Base-by-base conservation (phyloP, 2,113 vertebrate species). In the Picathartes gymnocephalus region DNA sequence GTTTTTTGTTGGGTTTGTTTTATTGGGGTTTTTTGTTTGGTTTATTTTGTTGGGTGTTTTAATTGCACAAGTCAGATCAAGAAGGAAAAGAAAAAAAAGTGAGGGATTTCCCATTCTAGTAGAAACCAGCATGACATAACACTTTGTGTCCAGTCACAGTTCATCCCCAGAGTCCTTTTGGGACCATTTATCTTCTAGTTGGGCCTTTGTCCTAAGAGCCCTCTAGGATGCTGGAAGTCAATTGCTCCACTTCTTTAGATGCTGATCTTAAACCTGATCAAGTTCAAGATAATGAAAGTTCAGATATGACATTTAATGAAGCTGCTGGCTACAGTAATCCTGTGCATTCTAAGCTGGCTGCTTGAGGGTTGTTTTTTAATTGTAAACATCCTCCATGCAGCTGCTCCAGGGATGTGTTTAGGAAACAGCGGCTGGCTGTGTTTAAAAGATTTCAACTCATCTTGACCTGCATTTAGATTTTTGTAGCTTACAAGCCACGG, bases 341-440 rank as follows among this genome's bases (percentile, higher is more conserved):
- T 74, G 62, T 88, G 13, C 44, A 47, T 84, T 86, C 56, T 95
- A 69, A 86, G 68, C 78, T 91, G 74, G n/a, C 45, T 90, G 39
- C 71, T 56, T 60, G 68, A 84, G 68, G 33, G 2, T 13, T 62
- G 40, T 56, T 62, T 82, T 93, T 93, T 80, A 93, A 86, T 92
- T 93, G 74, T 96, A 96, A 97, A 94, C 91, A 93, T 92, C 80
- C 90, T 92, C 91, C 73, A 56, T 27, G 30, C 91, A 94, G 94
- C 93, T 95, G 92, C 89, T 95, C 66, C 50, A 74, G 80, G 68
- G 47, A 86, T 0, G 8, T 80, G 80, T 93, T 96, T 96, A 93
- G 87, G 92, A 96, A 97, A 57, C 39, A 89, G 77, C 1, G 5
- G 44, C 89, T 91, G 91, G 58, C 78, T 93, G 65, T 61, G 47